Percentiles rank a stretch among this genome's conserved stretches.
Evolutionary conservation across 2,888 invertebrate species (phyloP).

Genomic region (Eurytoma californica): DNA sequence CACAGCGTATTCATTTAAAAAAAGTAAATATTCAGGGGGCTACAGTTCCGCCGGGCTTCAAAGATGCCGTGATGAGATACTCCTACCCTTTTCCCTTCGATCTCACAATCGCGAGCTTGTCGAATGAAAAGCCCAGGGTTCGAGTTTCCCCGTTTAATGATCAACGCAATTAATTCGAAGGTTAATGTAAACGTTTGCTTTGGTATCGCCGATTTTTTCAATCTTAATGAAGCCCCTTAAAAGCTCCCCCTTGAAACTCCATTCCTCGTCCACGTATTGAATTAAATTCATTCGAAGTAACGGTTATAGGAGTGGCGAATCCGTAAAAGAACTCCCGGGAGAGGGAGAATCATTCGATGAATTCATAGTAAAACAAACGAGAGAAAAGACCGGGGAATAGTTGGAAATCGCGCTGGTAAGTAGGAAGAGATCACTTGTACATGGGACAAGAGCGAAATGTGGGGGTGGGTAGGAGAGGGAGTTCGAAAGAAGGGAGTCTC

Average conservation of each 20-base stretch:
- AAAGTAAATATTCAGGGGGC: too few species aligned
- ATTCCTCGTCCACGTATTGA: neutral
- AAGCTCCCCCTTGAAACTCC: slow-evolving; percentile 24
- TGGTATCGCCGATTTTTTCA: slow-evolving; percentile 20
- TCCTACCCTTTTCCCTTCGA: too few species aligned
- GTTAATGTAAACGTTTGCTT: slow-evolving; percentile 31
- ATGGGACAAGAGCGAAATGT: neutral
- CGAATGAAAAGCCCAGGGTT: too few species aligned
- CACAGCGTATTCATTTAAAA: too few species aligned
- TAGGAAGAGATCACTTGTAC: neutral
- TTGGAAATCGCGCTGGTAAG: neutral
- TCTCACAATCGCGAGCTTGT: too few species aligned
- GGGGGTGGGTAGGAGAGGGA: neutral
- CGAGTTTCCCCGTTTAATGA: slow-evolving; percentile 1
- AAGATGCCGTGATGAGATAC: too few species aligned
- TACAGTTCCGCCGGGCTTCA: too few species aligned
- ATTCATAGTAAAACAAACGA: neutral
- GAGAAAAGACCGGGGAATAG: neutral
- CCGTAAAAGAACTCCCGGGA: neutral
- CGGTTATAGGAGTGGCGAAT: neutral
- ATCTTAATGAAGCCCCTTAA: slow-evolving; percentile 29
- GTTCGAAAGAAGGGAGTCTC: neutral
- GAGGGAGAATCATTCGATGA: neutral
- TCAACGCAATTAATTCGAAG: slow-evolving; percentile 14
- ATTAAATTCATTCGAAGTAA: slow-evolving; percentile 17